Evolutionary conservation across 2,888 invertebrate genomes (phyloP).

Genomic region (Antheraea assamensis): DNA sequence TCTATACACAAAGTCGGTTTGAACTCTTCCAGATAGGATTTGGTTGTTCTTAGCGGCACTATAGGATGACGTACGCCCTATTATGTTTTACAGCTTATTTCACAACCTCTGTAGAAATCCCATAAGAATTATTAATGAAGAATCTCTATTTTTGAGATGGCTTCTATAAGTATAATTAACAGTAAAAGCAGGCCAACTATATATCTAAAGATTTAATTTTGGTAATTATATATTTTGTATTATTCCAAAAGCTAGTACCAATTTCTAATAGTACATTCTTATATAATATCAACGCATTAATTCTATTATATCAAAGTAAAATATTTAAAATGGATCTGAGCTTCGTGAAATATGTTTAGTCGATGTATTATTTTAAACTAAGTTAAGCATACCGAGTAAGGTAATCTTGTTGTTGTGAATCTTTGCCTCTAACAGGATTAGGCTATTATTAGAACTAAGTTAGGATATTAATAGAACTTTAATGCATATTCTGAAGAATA

Average conservation of each 20-base stretch:
- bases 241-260: neutral
- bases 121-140: too few relatives aligned
- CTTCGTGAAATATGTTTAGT: neutral
- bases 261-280: neutral
- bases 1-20: too few relatives aligned
- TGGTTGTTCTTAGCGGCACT: too few relatives aligned
- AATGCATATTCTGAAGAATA: neutral
- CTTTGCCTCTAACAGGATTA: neutral
- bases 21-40: too few relatives aligned
- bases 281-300: neutral
- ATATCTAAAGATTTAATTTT: too few relatives aligned
- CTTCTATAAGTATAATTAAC: too few relatives aligned
- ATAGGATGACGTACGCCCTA: too few relatives aligned
- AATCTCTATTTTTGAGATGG: too few relatives aligned
- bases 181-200: too few relatives aligned
- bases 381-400: neutral
- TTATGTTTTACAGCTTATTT: too few relatives aligned
- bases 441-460: neutral
- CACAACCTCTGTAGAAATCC: too few relatives aligned
- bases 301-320: neutral
- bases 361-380: neutral
- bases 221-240: neutral
- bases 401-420: slow-evolving; percentile 3
- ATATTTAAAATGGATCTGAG: neutral
- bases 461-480: slow-evolving; percentile 3